These are phyloP conservation scores for Eulemur rufifrons DNA, from an alignment of 2,113 vertebrate species.

Conservation along the genomic window DNA sequence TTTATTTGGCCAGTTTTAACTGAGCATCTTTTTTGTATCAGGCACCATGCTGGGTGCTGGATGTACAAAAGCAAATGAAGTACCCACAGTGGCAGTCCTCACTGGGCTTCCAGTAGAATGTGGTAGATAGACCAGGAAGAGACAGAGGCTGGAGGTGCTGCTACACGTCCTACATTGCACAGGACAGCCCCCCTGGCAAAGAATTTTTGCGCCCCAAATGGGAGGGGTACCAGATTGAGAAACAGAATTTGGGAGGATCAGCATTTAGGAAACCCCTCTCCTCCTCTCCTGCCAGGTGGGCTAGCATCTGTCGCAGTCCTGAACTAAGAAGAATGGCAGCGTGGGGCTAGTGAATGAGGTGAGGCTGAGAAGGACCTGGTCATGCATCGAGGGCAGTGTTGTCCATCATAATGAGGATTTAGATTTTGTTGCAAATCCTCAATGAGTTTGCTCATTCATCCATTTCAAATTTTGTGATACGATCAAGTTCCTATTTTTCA, in stretches of 20 bases:
- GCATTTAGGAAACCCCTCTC: not conserved
- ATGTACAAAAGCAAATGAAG: not conserved
- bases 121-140: not conserved
- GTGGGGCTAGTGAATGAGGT: not conserved
- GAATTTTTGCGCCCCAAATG: not conserved
- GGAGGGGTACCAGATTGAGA: not conserved
- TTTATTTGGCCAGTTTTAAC: not conserved
- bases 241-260: not conserved
- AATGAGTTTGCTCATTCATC: not conserved
- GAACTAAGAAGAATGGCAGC: not conserved
- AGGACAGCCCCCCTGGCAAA: not conserved
- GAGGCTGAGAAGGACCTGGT: not conserved
- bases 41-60: not conserved
- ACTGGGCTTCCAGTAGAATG: not conserved
- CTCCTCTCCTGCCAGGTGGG: not conserved
- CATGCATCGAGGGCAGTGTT: fast-evolving
- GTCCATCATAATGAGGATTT: not conserved
- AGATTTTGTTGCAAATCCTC: not conserved
- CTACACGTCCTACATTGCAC: too few species aligned
- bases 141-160: not conserved
- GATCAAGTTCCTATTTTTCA: not conserved
- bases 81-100: not conserved
- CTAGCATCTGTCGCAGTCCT: not conserved
- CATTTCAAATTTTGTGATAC: not conserved
- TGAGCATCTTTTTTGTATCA: not conserved